These are phyloP conservation scores for Sturnira hondurensis DNA, from an alignment of 2,113 vertebrate genomes.

Conservation along the genomic window DNA sequence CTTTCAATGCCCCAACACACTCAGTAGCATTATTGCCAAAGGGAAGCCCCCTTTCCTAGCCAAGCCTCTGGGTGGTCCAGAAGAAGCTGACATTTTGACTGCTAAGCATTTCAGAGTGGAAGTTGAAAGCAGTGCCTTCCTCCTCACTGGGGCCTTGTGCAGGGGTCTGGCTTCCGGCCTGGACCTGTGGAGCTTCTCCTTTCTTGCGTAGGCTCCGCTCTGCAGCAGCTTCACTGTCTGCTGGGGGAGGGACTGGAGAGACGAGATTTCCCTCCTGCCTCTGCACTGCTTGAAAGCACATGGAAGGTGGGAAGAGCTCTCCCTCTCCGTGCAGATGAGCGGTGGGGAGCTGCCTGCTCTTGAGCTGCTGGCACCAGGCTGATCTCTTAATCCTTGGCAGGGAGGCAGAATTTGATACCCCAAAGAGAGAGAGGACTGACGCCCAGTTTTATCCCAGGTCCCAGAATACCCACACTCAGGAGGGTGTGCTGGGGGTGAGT, in stretches of 20 bases:
- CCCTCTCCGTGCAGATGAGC: not conserved
- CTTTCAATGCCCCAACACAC: not conserved
- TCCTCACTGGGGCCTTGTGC: not conserved
- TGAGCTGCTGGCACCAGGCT: not conserved
- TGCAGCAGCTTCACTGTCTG: not conserved
- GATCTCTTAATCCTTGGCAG: constrained; percentile 69
- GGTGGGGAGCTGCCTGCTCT: constrained; percentile 16
- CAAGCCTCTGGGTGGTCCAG: not conserved
- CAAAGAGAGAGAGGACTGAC: not conserved
- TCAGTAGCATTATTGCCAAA: not conserved
- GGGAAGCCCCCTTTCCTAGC: not conserved
- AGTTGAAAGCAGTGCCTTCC: not conserved
- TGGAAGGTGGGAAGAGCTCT: not conserved
- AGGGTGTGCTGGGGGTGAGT: not conserved
- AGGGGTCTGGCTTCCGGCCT: not conserved
- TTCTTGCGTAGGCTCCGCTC: not conserved
- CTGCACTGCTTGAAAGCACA: not conserved
- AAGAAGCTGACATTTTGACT: not conserved
- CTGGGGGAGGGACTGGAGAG: not conserved
- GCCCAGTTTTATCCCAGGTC: constrained; percentile 24
- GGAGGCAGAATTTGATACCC: constrained; percentile 55
- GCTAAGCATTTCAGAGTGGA: not conserved
- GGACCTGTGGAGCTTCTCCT: constrained; percentile 9
- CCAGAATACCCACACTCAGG: not conserved
- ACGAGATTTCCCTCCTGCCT: not conserved